Evolutionary conservation across 2,113 vertebrate species (phyloP), one percentile per base, ranked within the genome.

Genomic region (Pseudopipra pipra): DNA sequence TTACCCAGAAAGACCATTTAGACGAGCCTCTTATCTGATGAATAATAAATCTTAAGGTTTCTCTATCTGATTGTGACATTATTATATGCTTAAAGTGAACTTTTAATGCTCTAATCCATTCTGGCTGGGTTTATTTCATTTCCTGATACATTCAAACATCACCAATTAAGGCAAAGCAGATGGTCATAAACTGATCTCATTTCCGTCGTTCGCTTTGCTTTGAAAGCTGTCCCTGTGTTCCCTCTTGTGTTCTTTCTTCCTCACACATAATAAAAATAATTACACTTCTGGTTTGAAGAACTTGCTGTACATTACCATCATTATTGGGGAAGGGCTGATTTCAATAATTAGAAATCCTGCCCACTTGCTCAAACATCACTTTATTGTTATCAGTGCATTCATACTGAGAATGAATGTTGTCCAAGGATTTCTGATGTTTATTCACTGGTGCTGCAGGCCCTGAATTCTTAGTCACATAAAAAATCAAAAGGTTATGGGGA

Each of bases 211-310:
- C 77, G 70, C 89, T 88, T 25, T 70, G 87, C 87, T 93, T 70
- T 90, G 89, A 86, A 91, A 85, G 90, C 89, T 70, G 66, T 85
- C 47, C 78, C 87, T 41, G 87, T 54, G 73, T 87, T 95, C 56
- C 89, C 81, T 79, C 75, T 83, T 11, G 35, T 91, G 89, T 73
- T 94, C 93, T 91, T 85, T 94, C 78, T 83, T 96, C 59, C 75
- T 73, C 89, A 96, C 87, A 93, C 87, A 83, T 70, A 76, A 91
- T 95, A 83, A 91, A 96, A 96, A 71, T 93, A 94, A 94, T 94
- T 82, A 58, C 87, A 79, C 51, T 89, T 27, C 28, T 90, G 67
- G 16, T 73, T 25, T 62, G 75, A 43, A 83, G 87, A 33, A 70
- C 85, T 85, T 55, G 91, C 81, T 89, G 81, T 62, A 30, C 78